Evolutionary conservation across 2,113 vertebrate genomes (phyloP).

Genomic region (Campylorhamphus procurvoides): DNA sequence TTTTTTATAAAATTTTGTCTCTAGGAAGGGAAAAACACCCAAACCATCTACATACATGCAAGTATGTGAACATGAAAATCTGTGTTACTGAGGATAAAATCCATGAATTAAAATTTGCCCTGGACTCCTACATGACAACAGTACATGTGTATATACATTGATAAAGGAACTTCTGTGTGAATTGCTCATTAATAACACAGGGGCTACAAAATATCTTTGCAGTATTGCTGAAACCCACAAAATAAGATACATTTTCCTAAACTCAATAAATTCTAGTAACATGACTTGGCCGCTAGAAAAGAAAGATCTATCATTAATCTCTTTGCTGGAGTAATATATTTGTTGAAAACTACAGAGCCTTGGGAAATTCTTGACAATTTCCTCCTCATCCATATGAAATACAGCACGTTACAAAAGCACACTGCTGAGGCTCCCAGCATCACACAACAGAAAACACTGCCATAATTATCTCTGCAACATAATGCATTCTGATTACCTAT

Average conservation of each 20-base stretch:
- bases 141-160: neutral
- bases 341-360: neutral
- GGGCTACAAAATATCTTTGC: neutral
- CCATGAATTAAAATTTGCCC: neutral
- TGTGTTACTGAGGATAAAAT: neutral
- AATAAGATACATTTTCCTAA: neutral
- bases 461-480: constrained; percentile 45
- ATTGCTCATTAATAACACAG: neutral
- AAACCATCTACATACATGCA: neutral
- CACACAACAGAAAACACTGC: constrained; percentile 1
- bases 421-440: neutral
- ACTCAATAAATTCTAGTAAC: neutral
- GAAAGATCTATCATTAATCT: neutral
- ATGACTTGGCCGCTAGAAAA: neutral
- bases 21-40: neutral
- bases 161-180: neutral
- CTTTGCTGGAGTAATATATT: neutral
- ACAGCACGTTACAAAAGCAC: neutral
- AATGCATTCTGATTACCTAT: constrained; percentile 65
- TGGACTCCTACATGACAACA: neutral
- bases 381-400: neutral
- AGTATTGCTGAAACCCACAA: neutral
- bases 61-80: neutral
- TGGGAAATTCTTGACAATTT: neutral
- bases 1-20: neutral